Evolutionary conservation across 1,140 invertebrate genomes (phyloP).

Genomic region (Drosophila simulans): DNA sequence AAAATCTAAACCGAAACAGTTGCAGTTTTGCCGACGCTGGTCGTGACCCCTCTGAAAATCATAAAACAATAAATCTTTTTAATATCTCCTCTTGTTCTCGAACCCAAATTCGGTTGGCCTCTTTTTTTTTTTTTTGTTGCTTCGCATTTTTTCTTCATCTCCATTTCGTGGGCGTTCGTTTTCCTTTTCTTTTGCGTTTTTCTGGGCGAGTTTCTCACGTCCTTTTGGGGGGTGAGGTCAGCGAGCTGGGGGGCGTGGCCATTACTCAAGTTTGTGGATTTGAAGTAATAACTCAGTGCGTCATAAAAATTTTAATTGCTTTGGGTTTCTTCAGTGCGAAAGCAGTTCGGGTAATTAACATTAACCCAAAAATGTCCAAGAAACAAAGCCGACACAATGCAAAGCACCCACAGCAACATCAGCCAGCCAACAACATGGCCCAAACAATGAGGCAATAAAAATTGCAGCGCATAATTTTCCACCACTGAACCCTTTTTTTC

Average conservation of each 20-base stretch:
- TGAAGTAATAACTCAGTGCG: slow-evolving; percentile 82
- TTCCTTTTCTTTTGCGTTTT: slow-evolving; percentile 58
- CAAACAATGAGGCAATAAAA: slow-evolving; percentile 82
- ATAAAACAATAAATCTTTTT: slow-evolving; percentile 82
- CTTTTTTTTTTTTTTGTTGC: slow-evolving; percentile 53
- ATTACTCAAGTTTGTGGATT: slow-evolving; percentile 83
- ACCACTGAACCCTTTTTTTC: slow-evolving; percentile 61
- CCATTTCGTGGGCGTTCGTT: slow-evolving; percentile 63
- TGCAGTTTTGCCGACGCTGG: slow-evolving; percentile 39
- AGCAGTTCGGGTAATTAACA: slow-evolving; percentile 83
- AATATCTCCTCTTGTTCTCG: slow-evolving; percentile 63
- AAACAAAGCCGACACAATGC: slow-evolving; percentile 68
- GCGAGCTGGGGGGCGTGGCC: slow-evolving; percentile 44
- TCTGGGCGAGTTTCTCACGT: slow-evolving; percentile 70
- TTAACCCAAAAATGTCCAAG: slow-evolving; percentile 79
- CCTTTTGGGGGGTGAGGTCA: slow-evolving; percentile 40
- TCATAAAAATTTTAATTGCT: slow-evolving; percentile 83
- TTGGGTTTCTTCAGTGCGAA: slow-evolving; percentile 73
- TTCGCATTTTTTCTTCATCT: slow-evolving; percentile 29
- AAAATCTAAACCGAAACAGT: slow-evolving; percentile 27
- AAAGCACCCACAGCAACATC: slow-evolving; percentile 56
- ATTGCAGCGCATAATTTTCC: slow-evolving; percentile 81
- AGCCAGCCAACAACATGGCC: slow-evolving; percentile 46
- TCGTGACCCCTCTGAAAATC: slow-evolving; percentile 61
- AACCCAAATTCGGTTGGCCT: slow-evolving; percentile 1